phyloP scores from a whole-genome alignment of 2,888 invertebrate species.

The Drosophila aldrichi region DNA sequence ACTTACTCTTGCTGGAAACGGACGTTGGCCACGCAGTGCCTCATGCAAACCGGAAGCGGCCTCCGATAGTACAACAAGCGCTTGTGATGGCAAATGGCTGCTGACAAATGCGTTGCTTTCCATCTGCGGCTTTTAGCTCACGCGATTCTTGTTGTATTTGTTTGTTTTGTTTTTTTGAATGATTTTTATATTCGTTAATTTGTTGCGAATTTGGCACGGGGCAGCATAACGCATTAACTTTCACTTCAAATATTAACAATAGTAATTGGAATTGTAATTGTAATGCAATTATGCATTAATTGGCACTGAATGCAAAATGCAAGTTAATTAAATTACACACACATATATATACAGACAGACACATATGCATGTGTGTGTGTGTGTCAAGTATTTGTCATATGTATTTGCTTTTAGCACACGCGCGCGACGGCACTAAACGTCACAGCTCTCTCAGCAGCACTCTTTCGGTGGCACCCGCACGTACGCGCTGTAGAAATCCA shows the following conservation, averaged over 20 bases:
- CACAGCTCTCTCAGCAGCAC: constrained; percentile 44
- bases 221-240: constrained; percentile 46
- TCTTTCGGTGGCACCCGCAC: constrained; percentile 74
- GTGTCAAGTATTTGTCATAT: constrained; percentile 23
- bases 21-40: constrained; percentile 91
- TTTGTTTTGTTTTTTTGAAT: constrained; percentile 20
- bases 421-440: constrained; percentile 49
- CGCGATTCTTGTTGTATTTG: constrained; percentile 16
- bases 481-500: constrained; percentile 81
- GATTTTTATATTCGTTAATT: constrained; percentile 22
- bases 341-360: constrained; percentile 1
- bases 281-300: constrained; percentile 41
- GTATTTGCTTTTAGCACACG: constrained; percentile 24
- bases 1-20: constrained; percentile 90
- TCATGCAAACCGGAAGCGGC: constrained; percentile 91
- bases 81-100: constrained; percentile 90
- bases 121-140: constrained; percentile 86
- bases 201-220: constrained; percentile 49
- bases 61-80: constrained; percentile 91
- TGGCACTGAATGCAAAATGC: constrained; percentile 39
- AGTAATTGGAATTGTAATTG: constrained; percentile 35
- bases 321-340: constrained; percentile 49
- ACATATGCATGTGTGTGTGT: background rate
- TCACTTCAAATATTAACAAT: constrained; percentile 44
- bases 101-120: constrained; percentile 91